Conservation (phyloP, 2,888 invertebrate genomes). For the Acanthosepion esculentum region DNA sequence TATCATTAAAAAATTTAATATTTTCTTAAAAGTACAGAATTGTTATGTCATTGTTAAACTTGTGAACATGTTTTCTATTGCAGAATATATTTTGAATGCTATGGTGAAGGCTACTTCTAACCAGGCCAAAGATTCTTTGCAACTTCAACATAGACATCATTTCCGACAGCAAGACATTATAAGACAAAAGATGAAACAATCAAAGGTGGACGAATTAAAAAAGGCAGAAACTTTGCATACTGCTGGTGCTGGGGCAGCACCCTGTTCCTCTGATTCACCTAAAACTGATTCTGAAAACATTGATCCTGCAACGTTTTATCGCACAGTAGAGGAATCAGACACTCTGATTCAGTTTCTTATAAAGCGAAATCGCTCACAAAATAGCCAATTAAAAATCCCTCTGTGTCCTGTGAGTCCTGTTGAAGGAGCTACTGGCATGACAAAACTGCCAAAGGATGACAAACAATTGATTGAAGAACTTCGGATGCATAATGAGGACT, state of each 20-base stretch:
- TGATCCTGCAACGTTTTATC: slow-evolving; percentile 52
- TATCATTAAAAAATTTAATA: too few species aligned
- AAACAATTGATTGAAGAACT: slow-evolving; percentile 68
- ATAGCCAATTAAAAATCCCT: too few species aligned
- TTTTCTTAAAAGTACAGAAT: too few species aligned
- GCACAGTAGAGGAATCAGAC: slow-evolving; percentile 66
- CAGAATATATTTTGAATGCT: slow-evolving; percentile 80
- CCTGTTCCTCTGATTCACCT: neutral
- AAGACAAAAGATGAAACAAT: slow-evolving; percentile 55
- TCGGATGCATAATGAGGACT: slow-evolving; percentile 66
- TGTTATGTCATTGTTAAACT: too few species aligned
- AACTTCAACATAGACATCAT: slow-evolving; percentile 83
- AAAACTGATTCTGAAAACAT: slow-evolving; percentile 6
- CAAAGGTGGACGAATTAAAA: slow-evolving; percentile 42
- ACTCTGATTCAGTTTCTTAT: slow-evolving; percentile 64
- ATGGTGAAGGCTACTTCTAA: slow-evolving; percentile 75
- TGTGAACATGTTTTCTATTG: neutral
- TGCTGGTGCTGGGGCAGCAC: neutral
- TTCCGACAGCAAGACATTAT: slow-evolving; percentile 78
- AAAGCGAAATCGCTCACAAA: slow-evolving; percentile 49
- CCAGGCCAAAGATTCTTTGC: slow-evolving; percentile 82
- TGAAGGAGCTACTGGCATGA: neutral
- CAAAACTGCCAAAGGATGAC: slow-evolving; percentile 65
- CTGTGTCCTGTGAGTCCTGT: neutral
- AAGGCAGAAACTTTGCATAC: neutral